Evolutionary conservation across 1,140 invertebrate species (phyloP), one percentile per base, ranked within the genome.

Genomic region (Drosophila serrata): DNA sequence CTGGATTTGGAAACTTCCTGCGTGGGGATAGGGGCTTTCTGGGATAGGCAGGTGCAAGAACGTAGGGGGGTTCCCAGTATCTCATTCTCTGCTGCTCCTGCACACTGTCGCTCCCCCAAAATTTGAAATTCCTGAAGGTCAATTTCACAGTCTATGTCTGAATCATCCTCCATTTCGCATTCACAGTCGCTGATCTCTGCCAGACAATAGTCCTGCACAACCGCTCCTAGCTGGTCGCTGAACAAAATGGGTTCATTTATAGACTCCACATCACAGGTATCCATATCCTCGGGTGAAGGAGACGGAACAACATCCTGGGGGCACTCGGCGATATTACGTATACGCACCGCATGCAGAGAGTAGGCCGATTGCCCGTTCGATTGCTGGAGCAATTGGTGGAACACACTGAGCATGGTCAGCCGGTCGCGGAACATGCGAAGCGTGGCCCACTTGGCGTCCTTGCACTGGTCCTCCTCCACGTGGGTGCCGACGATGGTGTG

Each of bases 401-500:
- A 90, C 15, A 88, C 84, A 33, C 56, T 82, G 35, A 91, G 60
- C 64, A 91, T 69, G 33, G 65, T 76, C 7, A 70, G 29, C 7
- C 73, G 37, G 37, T 75, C 61, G 8, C 77, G 72, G 65, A 91
- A 92, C 91, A 92, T 92, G 42, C 91, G 86, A 29, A 92, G 51
- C 37, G 86, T 91, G 11, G 90, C 79, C 64, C 67, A 86, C 51
- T 81, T 79, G 51, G 56, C 12, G 24, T 46, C 51, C 35, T 37
- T 8, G 24, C 29, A 19, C 17, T 43, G 29, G 11, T 67, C 56
- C 49, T 55, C 59, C 33, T 3, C 31, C 37, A 40, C n/a, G 11
- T 67, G 55, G 5, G 75, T 48, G 27, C 77, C 75, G 4, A 78
- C 22, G 7, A 91, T 65, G 0, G 48, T 60, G 73, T 92, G 91